These are phyloP conservation scores for Scylla paramamosain DNA, from an alignment of 1,140 invertebrate species.

Conservation along the genomic window DNA sequence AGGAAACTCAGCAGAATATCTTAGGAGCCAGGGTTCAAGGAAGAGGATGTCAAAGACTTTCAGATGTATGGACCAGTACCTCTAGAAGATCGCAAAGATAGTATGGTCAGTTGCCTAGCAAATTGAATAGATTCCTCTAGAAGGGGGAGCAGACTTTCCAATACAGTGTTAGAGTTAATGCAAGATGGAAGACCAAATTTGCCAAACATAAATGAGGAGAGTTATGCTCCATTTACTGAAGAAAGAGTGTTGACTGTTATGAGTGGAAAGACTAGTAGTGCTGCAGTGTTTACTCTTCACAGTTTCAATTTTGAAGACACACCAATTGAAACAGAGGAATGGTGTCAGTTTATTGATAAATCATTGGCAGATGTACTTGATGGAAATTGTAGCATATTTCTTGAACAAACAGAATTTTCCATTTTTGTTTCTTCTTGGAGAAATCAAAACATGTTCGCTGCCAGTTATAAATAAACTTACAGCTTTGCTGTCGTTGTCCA, in stretches of 20 bases:
- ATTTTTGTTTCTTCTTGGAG: conserved; percentile 79
- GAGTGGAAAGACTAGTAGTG: conserved; percentile 77
- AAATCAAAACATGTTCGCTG: conserved; percentile 78
- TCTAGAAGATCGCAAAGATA: conserved; percentile 71
- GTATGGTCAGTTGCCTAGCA: conserved; percentile 71
- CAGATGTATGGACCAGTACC: conserved; percentile 55
- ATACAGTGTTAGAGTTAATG: conserved; percentile 60
- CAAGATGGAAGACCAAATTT: conserved; percentile 72
- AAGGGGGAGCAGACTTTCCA: conserved; percentile 70
- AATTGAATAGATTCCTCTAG: conserved; percentile 74
- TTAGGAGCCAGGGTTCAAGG: conserved; percentile 70
- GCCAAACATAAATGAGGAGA: conserved; percentile 76
- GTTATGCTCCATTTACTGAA: conserved; percentile 67
- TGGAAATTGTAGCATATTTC: conserved; percentile 73
- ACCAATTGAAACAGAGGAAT: conserved; percentile 91
- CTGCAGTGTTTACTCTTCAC: conserved; percentile 77
- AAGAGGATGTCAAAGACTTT: conserved; percentile 73
- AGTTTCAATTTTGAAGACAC: conserved; percentile 79
- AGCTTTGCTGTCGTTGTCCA: conserved; percentile 78
- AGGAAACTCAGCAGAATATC: conserved; percentile 70
- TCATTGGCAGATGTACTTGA: conserved; percentile 79
- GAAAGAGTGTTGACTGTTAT: conserved; percentile 62
- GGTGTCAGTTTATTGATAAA: conserved; percentile 86
- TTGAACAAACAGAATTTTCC: conserved; percentile 76
- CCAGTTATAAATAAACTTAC: conserved; percentile 79